Percentiles rank a stretch among this genome's conserved stretches.
Conservation (phyloP, 2,888 invertebrate species). For the Scaptomyza cyrtandrae region DNA sequence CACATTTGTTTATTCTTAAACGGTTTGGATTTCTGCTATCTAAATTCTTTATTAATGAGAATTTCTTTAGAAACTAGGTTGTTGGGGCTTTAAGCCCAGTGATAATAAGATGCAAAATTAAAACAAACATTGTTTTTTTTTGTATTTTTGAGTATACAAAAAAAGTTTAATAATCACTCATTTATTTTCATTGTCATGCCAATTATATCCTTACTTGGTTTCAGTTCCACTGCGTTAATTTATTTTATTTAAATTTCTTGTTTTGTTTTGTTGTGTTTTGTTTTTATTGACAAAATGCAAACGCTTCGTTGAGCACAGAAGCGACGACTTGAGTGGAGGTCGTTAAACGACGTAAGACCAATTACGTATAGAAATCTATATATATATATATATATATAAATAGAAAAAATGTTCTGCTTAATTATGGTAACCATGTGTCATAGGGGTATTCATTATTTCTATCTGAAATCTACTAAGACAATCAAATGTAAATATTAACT, state of each 20-base stretch:
- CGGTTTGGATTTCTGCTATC: neutral
- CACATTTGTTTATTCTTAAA: neutral
- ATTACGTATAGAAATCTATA: conserved; percentile 12
- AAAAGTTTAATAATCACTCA: conserved; percentile 5
- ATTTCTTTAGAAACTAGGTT: conserved; percentile 6
- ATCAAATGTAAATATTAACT: conserved; percentile 1
- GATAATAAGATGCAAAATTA: conserved; percentile 1
- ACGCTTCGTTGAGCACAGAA: conserved; percentile 37
- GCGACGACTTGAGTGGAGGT: conserved; percentile 17
- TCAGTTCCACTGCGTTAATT: conserved; percentile 64
- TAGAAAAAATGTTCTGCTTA: conserved; percentile 3
- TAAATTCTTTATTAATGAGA: neutral
- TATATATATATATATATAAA: neutral
- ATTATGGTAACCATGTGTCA: conserved; percentile 19
- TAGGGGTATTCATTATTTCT: neutral
- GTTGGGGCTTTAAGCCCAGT: neutral
- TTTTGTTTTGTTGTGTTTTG: conserved; percentile 4
- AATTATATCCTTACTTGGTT: conserved; percentile 59
- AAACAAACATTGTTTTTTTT: neutral
- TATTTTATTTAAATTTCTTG: conserved; percentile 28
- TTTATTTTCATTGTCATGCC: conserved; percentile 35
- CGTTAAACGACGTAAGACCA: conserved; percentile 7
- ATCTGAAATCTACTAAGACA: neutral
- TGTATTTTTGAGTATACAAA: neutral
- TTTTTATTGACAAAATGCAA: conserved; percentile 21